Evolutionary conservation across 1,140 invertebrate genomes (phyloP), one percentile per base, ranked within the genome.

Genomic region (Tetranychus cinnabarinus): DNA sequence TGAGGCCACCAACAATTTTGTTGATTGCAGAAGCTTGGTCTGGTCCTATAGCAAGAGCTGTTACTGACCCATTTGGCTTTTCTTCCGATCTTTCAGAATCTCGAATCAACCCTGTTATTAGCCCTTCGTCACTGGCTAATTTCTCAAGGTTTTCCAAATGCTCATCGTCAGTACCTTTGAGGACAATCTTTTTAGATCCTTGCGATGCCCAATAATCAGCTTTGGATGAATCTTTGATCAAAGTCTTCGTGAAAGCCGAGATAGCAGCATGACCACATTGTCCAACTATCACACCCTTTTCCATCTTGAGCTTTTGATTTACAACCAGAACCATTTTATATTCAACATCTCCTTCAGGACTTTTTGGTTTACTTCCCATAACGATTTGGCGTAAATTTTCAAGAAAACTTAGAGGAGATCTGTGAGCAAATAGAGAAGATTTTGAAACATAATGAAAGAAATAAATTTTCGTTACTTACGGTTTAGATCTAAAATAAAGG

Each of bases 61-160:
- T 97, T 66, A 79, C 78, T 33, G 85, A 84, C 62, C 88, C 89
- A 23, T 23, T 23, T 34, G 81, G 76, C 42, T 80, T 80, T 65
- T 95, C 82, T 75, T 96, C 87, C 34, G 91, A 96, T 66, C 83
- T 78, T 33, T 90, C 90, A 34, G 88, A 89, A 77, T 96, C 90
- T 64, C 78, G 73, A 65, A 95, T 81, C 10, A 87, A 66, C 66
- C 80, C 81, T 35, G 81, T 79, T 52, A 83, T 75, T 4, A 95
- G 69, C 58, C 83, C 82, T 54, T 77, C 65, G 37, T 76, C 70
- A 66, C 78, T 80, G 1, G 88, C 88, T 64, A 80, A 80, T 79
- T 58, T 78, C 71, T 70, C 85, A 78, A 64, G 67, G 58, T 70
- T 72, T 69, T 73, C 77, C 77, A 69, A 75, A 67, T 64, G 77